These are phyloP conservation scores for Acrobasis repandana DNA, from an alignment of 2,888 invertebrate genomes.

Conservation along the genomic window DNA sequence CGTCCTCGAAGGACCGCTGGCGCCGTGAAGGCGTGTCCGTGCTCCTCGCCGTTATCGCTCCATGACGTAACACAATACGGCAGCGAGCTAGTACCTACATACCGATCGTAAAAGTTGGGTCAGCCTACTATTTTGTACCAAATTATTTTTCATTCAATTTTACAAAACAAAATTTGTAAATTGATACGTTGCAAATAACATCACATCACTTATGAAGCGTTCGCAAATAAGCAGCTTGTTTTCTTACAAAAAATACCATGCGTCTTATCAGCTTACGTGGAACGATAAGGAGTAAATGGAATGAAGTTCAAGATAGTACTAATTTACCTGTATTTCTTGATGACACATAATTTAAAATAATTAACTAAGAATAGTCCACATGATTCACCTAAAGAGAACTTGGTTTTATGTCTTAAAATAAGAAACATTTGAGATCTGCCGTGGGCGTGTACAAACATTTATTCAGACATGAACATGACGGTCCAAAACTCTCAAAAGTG, in stretches of 20 bases:
- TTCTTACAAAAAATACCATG: slow-evolving; percentile 42
- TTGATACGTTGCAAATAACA: neutral
- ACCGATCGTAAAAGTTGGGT: slow-evolving; percentile 30
- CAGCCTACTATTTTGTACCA: neutral
- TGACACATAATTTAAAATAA: slow-evolving; percentile 9
- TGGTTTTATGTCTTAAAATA: slow-evolving; percentile 4
- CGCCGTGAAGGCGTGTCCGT: slow-evolving; percentile 78
- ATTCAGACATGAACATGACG: slow-evolving; percentile 45
- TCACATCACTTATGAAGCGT: no score
- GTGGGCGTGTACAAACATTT: slow-evolving; percentile 65
- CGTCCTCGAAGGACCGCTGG: slow-evolving; percentile 70
- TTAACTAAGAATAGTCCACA: neutral
- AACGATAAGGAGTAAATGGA: slow-evolving; percentile 50
- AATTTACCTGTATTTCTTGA: slow-evolving; percentile 21
- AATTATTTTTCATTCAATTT: neutral
- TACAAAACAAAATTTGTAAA: neutral
- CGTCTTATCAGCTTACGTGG: slow-evolving; percentile 54
- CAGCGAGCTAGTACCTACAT: slow-evolving; percentile 40
- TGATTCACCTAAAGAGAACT: slow-evolving; percentile 5
- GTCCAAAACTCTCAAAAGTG: slow-evolving; percentile 44
- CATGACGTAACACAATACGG: slow-evolving; percentile 71
- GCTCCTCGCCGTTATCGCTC: slow-evolving; percentile 65
- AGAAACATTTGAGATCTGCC: slow-evolving; percentile 34
- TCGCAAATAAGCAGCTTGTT: neutral
- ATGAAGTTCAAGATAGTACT: slow-evolving; percentile 16